A percentile compares a stretch with the other conserved stretches of the same genome.
Evolutionary conservation across 2,113 vertebrate genomes (phyloP).

Genomic region (Nansenia antarctica): DNA sequence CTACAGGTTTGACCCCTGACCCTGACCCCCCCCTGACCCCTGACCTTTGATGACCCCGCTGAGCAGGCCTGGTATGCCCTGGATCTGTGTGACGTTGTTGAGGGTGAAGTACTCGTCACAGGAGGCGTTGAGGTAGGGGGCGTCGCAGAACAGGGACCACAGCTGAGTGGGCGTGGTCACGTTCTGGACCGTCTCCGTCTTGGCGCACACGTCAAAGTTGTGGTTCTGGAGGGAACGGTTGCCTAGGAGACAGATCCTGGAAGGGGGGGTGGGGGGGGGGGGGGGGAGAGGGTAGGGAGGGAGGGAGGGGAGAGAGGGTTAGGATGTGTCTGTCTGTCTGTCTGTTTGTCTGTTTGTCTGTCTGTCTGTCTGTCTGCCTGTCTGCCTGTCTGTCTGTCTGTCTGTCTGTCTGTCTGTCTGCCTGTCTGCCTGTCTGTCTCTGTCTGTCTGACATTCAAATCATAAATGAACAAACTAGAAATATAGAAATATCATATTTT

Average conservation of each 20-base stretch:
- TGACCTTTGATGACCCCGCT: conserved; percentile 83
- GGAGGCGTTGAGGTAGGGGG: conserved; percentile 56
- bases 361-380: too few species aligned
- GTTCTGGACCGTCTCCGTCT: conserved; percentile 68
- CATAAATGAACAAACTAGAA: background rate
- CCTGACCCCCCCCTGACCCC: conserved; percentile 6
- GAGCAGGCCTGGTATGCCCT: conserved; percentile 85
- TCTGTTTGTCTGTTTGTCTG: too few species aligned
- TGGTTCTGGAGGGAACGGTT: conserved; percentile 82
- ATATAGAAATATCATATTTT: too few species aligned
- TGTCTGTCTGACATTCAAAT: too few species aligned
- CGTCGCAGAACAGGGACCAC: conserved; percentile 82
- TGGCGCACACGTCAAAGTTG: conserved; percentile 78
- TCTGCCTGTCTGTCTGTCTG: too few species aligned
- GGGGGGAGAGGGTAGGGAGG: too few species aligned
- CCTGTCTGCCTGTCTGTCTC: too few species aligned
- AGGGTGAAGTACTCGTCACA: conserved; percentile 84
- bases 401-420: too few species aligned
- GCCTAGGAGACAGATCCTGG: conserved; percentile 88
- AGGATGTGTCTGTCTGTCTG: too few species aligned
- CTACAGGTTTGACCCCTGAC: too few species aligned
- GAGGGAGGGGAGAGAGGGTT: too few species aligned
- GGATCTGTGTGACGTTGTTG: conserved; percentile 86
- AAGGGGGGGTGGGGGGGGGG: too few species aligned
- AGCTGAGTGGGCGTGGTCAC: conserved; percentile 67